Evolutionary conservation across 2,113 vertebrate species (phyloP), one percentile per base, ranked within the genome.

Genomic region (Microcebus jonahi): DNA sequence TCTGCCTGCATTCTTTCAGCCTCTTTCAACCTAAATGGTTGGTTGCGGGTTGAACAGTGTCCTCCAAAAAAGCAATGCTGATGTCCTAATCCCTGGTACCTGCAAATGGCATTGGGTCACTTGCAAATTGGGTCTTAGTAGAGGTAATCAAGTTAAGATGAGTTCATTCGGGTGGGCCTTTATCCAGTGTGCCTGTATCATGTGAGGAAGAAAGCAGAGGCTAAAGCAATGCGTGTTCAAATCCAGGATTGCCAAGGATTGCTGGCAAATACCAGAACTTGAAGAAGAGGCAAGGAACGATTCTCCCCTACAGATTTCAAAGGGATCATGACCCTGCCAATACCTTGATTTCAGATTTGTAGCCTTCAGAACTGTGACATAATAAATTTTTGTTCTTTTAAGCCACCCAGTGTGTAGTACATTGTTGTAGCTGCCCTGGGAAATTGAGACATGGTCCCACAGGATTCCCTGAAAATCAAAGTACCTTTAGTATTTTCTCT

Each of bases 121-220:
- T 73, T 94, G 50, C n/a, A 82, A 88, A 71, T 9, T 61, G 65
- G 29, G 8, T 50, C 71, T 94, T 75, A 68, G 50, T 57, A 76
- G 50, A 95, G 59, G 20, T 92, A 88, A 92, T 87, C 34, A 65
- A 85, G 68, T 68, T 84, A 80, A 70, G 68, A 80, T 48, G 65
- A 85, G 23, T 42, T 57, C 42, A 4, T 71, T 88, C 77, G 65
- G 13, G 8, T 90, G 29, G 36, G 17, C 5, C 3, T 36, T 95
- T 63, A 75, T 68, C 14, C 65, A 34, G 1, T 65, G 12, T 67
- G n/a, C 55, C 63, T 20, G 23, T 11, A 27, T 27, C 27, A 27
- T 61, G 10, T 27, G 25, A 61, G 59, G 25, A 61, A 27, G 3
- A 48, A 89, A 61, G 21, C 61, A 87, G 68, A 91, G 34, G 36